phyloP scores from a whole-genome alignment of 2,888 invertebrate species.

The Periphyllus acericola region DNA sequence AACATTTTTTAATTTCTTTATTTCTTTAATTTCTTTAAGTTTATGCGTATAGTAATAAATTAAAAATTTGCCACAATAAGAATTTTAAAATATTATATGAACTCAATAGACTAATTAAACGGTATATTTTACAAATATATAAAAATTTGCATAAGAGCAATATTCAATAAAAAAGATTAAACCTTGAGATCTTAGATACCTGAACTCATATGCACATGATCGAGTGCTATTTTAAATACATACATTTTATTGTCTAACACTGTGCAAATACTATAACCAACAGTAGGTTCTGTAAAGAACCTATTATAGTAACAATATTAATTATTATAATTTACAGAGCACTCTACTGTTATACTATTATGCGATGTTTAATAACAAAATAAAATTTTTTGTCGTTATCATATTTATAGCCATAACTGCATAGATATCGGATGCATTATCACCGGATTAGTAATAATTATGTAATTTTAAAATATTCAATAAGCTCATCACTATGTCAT shows the following conservation, averaged over 20 bases:
- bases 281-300: too few relatives aligned
- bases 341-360: background rate
- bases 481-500: background rate
- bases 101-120: background rate
- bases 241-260: background rate
- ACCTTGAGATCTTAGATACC: background rate
- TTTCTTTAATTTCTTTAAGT: too few relatives aligned
- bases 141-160: background rate
- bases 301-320: background rate
- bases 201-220: background rate
- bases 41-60: too few relatives aligned
- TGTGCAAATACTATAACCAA: background rate
- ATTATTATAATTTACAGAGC: conserved; percentile 13
- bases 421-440: conserved; percentile 4
- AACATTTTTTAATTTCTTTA: too few relatives aligned
- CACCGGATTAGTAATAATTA: conserved; percentile 16
- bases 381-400: background rate
- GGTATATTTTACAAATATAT: background rate
- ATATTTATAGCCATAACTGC: conserved; percentile 27
- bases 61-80: background rate
- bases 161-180: background rate
- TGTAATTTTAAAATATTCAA: conserved; percentile 9
- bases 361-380: conserved; percentile 17
- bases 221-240: background rate
- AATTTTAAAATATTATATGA: background rate